These are phyloP conservation scores for Xestia xanthographa DNA, from an alignment of 2,888 invertebrate genomes.

Conservation along the genomic window DNA sequence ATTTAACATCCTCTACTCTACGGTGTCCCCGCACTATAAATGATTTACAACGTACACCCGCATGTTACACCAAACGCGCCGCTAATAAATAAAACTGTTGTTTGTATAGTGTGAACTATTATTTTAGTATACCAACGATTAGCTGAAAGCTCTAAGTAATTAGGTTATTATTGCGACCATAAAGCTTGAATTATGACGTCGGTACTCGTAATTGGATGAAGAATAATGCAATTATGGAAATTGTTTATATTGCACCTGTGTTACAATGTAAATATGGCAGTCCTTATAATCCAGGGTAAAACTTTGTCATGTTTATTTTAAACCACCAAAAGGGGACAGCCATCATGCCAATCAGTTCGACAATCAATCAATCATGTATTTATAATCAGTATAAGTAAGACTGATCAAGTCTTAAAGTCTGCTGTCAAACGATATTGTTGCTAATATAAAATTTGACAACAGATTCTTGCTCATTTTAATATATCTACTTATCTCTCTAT, in stretches of 20 bases:
- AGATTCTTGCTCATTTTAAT: too few relatives aligned
- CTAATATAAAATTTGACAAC: too few relatives aligned
- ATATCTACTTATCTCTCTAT: too few relatives aligned
- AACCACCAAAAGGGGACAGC: too few relatives aligned
- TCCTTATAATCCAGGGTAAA: too few relatives aligned
- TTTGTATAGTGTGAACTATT: constrained; percentile 16
- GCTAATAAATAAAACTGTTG: constrained; percentile 8
- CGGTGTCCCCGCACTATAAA: not conserved
- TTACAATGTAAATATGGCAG: not conserved
- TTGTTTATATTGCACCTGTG: not conserved
- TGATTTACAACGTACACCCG: constrained; percentile 10
- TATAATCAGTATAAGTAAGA: too few relatives aligned
- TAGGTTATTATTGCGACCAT: constrained; percentile 6
- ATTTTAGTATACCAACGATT: not conserved
- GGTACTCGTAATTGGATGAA: not conserved
- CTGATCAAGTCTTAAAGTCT: too few relatives aligned
- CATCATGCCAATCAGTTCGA: not conserved
- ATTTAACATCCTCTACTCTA: not conserved
- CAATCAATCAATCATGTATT: not conserved
- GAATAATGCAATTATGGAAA: not conserved
- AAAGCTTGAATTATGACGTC: not conserved
- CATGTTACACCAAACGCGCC: not conserved
- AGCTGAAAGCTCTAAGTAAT: constrained; percentile 12
- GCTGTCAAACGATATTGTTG: too few relatives aligned
- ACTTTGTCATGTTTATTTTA: too few relatives aligned